phyloP scores from a whole-genome alignment of 2,113 vertebrate species.

The Dicrurus megarhynchus region DNA sequence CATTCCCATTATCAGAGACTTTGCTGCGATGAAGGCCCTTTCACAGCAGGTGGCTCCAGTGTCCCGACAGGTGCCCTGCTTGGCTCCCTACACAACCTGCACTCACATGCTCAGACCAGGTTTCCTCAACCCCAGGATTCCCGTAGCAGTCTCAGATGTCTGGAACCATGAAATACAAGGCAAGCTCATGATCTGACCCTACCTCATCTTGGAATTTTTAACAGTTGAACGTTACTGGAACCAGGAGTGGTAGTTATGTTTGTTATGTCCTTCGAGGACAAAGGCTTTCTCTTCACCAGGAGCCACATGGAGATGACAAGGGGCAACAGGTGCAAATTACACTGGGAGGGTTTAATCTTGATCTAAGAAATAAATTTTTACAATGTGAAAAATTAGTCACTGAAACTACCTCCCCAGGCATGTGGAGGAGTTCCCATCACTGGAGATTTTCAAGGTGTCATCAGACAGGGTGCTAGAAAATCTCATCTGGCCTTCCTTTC shows the following conservation, averaged over 20 bases:
- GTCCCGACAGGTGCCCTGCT: fast-evolving
- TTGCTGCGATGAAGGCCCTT: background rate
- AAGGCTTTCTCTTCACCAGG: background rate
- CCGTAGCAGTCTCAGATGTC: background rate
- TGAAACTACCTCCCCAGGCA: background rate
- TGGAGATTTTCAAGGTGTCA: background rate
- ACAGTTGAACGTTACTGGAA: background rate
- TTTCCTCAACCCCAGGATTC: background rate
- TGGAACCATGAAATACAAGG: background rate
- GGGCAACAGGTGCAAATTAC: background rate
- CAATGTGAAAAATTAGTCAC: background rate
- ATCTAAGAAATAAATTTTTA: background rate
- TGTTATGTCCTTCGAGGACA: background rate
- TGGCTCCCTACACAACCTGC: background rate
- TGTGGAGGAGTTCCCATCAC: background rate
- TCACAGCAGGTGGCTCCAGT: background rate
- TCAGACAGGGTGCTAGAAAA: background rate
- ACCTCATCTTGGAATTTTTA: background rate
- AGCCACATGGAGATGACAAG: background rate
- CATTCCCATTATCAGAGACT: background rate
- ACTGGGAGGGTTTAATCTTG: background rate
- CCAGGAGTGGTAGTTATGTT: background rate
- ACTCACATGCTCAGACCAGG: background rate
- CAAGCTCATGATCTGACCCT: background rate
- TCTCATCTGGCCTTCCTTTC: background rate